Conservation (phyloP, 2,888 invertebrate species). For the Rhaphigaster nebulosa region DNA sequence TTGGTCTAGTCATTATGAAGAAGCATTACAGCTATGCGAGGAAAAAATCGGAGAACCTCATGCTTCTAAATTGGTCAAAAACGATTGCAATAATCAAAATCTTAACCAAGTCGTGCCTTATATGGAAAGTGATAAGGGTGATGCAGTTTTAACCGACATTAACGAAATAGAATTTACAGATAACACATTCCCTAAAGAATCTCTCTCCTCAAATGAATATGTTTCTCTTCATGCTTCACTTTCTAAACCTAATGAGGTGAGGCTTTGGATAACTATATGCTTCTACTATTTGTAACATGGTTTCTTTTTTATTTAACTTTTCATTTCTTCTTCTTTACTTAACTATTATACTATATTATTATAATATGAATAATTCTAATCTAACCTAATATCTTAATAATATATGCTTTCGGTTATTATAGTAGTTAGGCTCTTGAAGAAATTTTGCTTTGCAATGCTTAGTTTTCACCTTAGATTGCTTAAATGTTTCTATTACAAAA, state of each 20-base stretch:
- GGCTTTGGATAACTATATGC: constrained; percentile 53
- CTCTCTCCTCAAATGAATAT: constrained; percentile 51
- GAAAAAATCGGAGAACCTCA: constrained; percentile 46
- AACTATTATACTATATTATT: background rate
- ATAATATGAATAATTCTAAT: background rate
- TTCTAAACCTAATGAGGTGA: constrained; percentile 55
- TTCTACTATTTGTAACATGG: constrained; percentile 33
- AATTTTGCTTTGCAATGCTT: background rate
- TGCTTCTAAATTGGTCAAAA: constrained; percentile 25
- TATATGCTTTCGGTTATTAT: background rate
- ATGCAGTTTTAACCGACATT: constrained; percentile 6
- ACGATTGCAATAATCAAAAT: background rate
- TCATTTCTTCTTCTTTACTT: constrained; percentile 1
- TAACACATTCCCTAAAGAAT: constrained; percentile 18
- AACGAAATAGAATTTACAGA: constrained; percentile 10
- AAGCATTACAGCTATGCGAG: background rate
- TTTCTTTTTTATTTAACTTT: constrained; percentile 48
- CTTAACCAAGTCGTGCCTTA: constrained; percentile 22
- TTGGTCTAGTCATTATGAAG: constrained; percentile 59
- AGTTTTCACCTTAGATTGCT: background rate
- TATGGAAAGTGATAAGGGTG: constrained; percentile 37
- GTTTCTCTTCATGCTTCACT: constrained; percentile 56
- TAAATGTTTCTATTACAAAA: background rate
- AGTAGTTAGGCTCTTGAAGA: background rate
- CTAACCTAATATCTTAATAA: background rate